Percentiles rank a stretch among this genome's conserved stretches.
Conservation (phyloP, 2,113 vertebrate genomes). For the Nipponia nippon region DNA sequence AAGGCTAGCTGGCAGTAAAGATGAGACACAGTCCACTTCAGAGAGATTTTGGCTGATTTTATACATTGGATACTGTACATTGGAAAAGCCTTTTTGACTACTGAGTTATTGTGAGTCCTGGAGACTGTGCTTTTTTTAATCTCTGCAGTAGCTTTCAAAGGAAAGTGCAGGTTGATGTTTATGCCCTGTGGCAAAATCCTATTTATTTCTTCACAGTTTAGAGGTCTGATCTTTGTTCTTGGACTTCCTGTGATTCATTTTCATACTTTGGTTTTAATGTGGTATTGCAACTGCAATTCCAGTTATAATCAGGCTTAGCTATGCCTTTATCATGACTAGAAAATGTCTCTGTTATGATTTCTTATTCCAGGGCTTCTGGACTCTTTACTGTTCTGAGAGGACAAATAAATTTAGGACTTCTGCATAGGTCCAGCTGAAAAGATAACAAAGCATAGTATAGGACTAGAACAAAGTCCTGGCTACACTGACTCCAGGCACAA, state of each 20-base stretch:
- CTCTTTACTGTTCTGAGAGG: not conserved
- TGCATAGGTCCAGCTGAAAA: not conserved
- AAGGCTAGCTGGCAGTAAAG: conserved; percentile 6
- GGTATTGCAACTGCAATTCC: not conserved
- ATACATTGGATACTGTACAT: not conserved
- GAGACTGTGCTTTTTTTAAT: not conserved
- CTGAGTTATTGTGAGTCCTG: conserved; percentile 1
- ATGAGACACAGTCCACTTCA: conserved; percentile 21
- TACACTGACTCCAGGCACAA: not conserved
- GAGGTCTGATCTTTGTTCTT: not conserved
- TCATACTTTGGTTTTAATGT: not conserved
- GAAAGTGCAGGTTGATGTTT: not conserved
- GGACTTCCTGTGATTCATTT: not conserved
- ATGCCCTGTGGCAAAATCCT: not conserved
- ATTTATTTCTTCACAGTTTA: conserved; percentile 1
- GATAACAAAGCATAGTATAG: not conserved
- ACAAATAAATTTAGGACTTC: not conserved
- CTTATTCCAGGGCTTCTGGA: not conserved
- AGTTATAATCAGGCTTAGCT: not conserved
- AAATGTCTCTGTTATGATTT: not conserved
- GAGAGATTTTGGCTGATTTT: not conserved
- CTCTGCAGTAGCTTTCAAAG: not conserved
- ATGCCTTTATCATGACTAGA: not conserved
- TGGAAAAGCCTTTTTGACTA: not conserved
- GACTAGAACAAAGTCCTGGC: not conserved